Conservation (phyloP, 2,113 vertebrate species). For the Pomatorhinus ruficollis region DNA sequence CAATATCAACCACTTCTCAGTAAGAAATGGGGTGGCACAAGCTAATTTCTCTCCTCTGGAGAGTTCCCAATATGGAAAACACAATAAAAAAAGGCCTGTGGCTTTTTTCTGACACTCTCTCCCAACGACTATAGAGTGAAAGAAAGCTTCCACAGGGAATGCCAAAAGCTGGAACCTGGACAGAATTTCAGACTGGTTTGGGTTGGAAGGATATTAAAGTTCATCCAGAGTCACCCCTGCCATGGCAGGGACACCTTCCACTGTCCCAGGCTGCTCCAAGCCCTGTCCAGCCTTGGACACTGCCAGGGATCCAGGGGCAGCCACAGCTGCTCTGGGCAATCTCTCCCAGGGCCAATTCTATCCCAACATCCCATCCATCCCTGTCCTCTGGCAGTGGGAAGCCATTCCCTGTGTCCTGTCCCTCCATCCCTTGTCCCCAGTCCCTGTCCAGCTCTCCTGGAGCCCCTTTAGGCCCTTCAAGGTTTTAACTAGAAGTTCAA, state of each 20-base stretch:
- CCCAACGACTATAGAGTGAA: neutral
- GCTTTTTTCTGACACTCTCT: neutral
- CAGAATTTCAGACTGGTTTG: neutral
- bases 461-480: neutral
- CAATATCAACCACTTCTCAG: neutral
- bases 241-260: neutral
- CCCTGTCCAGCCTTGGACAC: neutral
- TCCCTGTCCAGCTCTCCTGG: neutral
- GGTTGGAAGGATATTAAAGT: rapidly evolving
- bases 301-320: neutral
- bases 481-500: neutral
- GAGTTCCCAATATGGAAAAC: neutral
- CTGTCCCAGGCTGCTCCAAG: neutral
- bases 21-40: neutral
- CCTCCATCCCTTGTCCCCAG: neutral
- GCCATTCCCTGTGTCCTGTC: neutral
- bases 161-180: neutral
- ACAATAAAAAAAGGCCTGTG: rapidly evolving
- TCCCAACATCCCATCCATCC: neutral
- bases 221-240: rapidly evolving
- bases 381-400: neutral
- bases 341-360: neutral
- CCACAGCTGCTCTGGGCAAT: neutral
- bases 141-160: neutral
- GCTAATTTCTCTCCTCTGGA: neutral